phyloP scores from a whole-genome alignment of 2,888 invertebrate species.

The Rosalia funebris region DNA sequence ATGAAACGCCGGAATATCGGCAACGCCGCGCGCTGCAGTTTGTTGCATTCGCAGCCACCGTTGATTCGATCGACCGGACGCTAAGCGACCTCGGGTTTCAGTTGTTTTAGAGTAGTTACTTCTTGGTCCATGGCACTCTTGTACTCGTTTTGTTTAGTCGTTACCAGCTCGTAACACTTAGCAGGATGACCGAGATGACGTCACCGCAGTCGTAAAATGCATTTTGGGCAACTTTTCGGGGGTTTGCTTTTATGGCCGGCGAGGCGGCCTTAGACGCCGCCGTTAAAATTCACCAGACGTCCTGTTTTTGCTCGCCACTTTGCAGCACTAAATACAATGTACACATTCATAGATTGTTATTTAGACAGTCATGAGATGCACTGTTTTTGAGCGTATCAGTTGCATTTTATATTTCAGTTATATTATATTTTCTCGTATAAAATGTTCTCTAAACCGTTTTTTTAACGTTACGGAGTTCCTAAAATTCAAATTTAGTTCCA shows the following conservation, averaged over 20 bases:
- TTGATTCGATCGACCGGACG: constrained; percentile 40
- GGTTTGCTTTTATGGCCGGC: constrained; percentile 22
- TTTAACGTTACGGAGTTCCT: too few relatives aligned
- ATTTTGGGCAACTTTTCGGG: constrained; percentile 25
- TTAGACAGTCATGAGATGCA: background rate
- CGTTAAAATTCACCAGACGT: constrained; percentile 4
- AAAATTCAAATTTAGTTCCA: too few relatives aligned
- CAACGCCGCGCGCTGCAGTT: constrained; percentile 34
- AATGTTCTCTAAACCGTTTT: too few relatives aligned
- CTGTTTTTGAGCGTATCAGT: too few relatives aligned
- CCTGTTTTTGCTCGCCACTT: background rate
- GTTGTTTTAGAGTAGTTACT: constrained; percentile 36
- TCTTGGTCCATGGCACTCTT: constrained; percentile 39
- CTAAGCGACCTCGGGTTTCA: constrained; percentile 39
- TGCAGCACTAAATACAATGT: background rate
- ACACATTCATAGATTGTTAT: background rate
- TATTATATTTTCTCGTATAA: too few relatives aligned
- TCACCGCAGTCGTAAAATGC: constrained; percentile 27
- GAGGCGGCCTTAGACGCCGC: background rate
- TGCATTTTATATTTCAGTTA: too few relatives aligned
- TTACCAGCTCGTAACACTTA: constrained; percentile 34
- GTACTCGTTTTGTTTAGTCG: constrained; percentile 29
- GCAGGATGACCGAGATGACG: constrained; percentile 32
- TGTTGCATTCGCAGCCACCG: constrained; percentile 40
- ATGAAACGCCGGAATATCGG: constrained; percentile 10